Evolutionary conservation across 53 echinoderm and acorn worm species (phyloP).

Genomic region (Stichopus horrens): DNA sequence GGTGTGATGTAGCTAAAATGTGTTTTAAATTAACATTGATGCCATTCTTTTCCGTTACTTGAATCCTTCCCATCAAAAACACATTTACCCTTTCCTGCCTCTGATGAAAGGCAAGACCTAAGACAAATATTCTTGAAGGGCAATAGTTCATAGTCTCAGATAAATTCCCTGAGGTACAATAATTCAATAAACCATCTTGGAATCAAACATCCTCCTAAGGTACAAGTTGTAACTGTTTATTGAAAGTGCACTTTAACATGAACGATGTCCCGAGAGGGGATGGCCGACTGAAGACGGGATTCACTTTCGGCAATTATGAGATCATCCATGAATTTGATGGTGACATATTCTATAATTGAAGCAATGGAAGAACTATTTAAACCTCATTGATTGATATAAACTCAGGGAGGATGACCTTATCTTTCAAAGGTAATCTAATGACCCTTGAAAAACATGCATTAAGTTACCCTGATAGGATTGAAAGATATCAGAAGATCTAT

Average conservation of each 20-base stretch:
- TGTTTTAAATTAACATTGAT: neutral
- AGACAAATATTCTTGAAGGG: neutral
- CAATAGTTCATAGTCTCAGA: neutral
- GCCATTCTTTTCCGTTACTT: slow-evolving; percentile 36
- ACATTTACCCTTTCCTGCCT: slow-evolving; percentile 18
- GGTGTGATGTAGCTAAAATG: neutral
- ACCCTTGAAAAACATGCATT: neutral
- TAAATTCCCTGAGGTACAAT: neutral
- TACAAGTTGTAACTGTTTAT: neutral
- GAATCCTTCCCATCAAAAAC: neutral
- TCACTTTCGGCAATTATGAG: neutral
- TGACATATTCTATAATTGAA: too few relatives aligned
- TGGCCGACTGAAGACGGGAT: neutral
- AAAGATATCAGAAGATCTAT: neutral
- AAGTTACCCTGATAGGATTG: neutral
- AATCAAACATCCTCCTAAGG: neutral
- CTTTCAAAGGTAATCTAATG: neutral
- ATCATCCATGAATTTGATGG: too few relatives aligned
- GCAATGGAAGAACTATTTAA: neutral
- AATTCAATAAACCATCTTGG: neutral
- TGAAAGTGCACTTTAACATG: neutral
- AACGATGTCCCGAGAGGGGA: neutral
- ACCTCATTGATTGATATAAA: neutral
- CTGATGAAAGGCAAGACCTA: neutral
- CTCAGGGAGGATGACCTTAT: neutral